These are phyloP conservation scores for Hemithea aestivaria DNA, from an alignment of 2,888 invertebrate species.

Conservation along the genomic window DNA sequence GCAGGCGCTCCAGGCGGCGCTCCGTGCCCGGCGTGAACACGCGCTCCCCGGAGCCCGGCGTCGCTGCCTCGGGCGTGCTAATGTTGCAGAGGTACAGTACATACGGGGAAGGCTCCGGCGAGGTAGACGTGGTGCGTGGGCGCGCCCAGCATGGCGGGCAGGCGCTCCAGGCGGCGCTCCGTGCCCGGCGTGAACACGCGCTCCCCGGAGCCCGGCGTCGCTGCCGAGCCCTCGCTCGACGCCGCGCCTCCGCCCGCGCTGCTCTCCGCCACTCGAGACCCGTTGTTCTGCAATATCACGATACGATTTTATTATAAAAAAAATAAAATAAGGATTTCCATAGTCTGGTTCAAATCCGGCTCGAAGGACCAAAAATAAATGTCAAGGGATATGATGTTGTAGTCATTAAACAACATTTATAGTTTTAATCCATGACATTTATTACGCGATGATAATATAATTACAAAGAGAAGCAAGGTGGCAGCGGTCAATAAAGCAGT, in stretches of 20 bases:
- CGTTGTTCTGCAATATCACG: conserved; percentile 40
- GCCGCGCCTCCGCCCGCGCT: conserved; percentile 32
- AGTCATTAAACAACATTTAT: too few relatives aligned
- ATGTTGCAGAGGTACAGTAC: too few relatives aligned
- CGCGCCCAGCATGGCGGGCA: conserved; percentile 69
- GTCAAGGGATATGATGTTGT: too few relatives aligned
- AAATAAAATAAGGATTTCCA: too few relatives aligned
- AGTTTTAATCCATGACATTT: too few relatives aligned
- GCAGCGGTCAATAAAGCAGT: too few relatives aligned
- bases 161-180: conserved; percentile 60
- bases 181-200: conserved; percentile 62
- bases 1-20: conserved; percentile 58
- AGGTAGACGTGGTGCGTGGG: conserved; percentile 86
- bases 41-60: conserved; percentile 14
- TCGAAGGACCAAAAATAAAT: too few relatives aligned
- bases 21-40: conserved; percentile 31
- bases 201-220: conserved; percentile 28
- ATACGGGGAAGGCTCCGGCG: conserved; percentile 85
- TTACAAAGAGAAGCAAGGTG: too few relatives aligned
- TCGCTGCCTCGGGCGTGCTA: too few relatives aligned
- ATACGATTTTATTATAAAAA: too few relatives aligned
- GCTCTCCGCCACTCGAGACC: conserved; percentile 32
- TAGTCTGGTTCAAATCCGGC: too few relatives aligned
- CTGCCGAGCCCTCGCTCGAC: conserved; percentile 64
- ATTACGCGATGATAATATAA: too few relatives aligned